Evolutionary conservation across 64 coral and sea anemone species (phyloP).

Genomic region (Montipora sp.): DNA sequence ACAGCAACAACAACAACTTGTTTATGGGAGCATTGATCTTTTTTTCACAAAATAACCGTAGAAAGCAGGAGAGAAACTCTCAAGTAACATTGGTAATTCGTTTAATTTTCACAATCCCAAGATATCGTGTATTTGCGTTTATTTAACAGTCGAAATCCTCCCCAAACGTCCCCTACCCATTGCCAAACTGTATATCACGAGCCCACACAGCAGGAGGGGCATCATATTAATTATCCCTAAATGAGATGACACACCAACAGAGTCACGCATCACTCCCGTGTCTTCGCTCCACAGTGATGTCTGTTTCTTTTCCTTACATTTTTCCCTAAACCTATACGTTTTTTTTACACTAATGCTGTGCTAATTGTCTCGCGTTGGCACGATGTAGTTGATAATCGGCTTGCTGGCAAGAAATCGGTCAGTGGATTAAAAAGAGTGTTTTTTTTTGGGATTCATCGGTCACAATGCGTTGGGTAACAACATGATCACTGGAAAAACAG

Average conservation of each 20-base stretch:
- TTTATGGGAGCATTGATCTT: too few species aligned
- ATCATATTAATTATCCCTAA: background rate
- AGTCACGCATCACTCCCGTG: background rate
- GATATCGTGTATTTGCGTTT: background rate
- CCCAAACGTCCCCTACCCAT: background rate
- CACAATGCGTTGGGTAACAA: background rate
- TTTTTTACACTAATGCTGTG: background rate
- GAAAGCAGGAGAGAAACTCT: too few species aligned
- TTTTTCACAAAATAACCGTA: too few species aligned
- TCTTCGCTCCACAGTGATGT: background rate
- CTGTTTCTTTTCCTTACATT: background rate
- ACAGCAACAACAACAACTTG: too few species aligned
- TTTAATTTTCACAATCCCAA: background rate
- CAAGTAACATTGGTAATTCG: too few species aligned
- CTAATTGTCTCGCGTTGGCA: conserved; percentile 27
- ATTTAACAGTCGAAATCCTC: background rate
- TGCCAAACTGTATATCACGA: background rate
- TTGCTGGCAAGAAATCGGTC: background rate
- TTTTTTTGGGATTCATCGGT: background rate
- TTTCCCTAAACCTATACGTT: conserved; percentile 8
- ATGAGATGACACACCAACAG: background rate
- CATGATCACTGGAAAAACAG: background rate
- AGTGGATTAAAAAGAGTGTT: background rate
- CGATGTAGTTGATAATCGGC: background rate
- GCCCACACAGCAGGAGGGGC: background rate